phyloP scores from a whole-genome alignment of 2,797 vertebrate genomes.

The Pantherophis vulpinus region DNA sequence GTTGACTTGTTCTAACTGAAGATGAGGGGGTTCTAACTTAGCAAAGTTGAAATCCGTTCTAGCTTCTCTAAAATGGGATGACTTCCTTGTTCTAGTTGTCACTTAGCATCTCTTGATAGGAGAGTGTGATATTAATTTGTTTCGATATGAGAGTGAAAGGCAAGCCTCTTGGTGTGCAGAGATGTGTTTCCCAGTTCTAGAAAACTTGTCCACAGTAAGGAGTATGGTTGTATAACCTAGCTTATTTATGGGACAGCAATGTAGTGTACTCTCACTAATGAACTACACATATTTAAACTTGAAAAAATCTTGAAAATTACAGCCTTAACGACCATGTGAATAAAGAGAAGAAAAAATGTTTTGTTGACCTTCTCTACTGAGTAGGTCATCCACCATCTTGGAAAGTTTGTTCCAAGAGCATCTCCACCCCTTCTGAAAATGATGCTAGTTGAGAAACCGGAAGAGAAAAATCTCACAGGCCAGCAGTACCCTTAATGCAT shows the following conservation, averaged over 20 bases:
- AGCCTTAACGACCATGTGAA: not conserved
- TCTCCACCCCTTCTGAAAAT: slow-evolving; percentile 19
- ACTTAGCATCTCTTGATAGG: not conserved
- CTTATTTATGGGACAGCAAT: not conserved
- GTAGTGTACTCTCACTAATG: not conserved
- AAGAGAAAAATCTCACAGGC: not conserved
- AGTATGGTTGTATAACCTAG: not conserved
- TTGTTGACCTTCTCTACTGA: slow-evolving; percentile 1
- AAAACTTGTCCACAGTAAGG: not conserved
- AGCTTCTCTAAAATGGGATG: not conserved
- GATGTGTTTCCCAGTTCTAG: not conserved
- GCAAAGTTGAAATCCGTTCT: not conserved
- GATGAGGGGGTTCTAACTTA: not conserved
- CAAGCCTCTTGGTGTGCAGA: not conserved
- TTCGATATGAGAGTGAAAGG: not conserved
- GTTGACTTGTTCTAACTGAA: not conserved
- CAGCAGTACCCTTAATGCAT: slow-evolving; percentile 20
- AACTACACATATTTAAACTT: not conserved
- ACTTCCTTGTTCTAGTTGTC: not conserved
- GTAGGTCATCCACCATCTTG: slow-evolving; percentile 50
- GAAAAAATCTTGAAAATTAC: not conserved
- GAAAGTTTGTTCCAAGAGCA: slow-evolving; percentile 25
- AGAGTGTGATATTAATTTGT: not conserved
- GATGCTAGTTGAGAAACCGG: slow-evolving; percentile 25
- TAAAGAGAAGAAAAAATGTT: not conserved